Conservation (phyloP, 2,888 invertebrate species). For the Chrysomela aeneicollis region DNA sequence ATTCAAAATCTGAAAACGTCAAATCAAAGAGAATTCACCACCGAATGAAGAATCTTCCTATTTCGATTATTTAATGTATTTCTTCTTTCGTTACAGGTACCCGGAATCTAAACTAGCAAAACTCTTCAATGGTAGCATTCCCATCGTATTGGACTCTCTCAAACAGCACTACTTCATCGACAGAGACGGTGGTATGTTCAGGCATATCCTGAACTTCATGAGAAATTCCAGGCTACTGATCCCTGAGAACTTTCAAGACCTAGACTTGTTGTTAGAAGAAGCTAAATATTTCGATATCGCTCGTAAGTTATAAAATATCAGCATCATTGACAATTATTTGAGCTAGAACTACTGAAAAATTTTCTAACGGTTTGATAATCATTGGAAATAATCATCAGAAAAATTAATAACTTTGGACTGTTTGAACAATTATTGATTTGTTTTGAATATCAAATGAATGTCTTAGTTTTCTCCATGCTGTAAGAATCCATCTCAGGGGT, state of each 20-base stretch:
- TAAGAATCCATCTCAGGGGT: no score
- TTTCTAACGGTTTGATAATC: no score
- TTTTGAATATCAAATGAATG: no score
- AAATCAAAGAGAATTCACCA: no score
- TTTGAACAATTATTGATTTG: no score
- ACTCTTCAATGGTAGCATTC: constrained; percentile 94
- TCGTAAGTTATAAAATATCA: constrained; percentile 81
- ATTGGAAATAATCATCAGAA: no score
- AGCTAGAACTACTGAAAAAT: no score
- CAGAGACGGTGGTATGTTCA: constrained; percentile 96
- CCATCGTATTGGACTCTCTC: constrained; percentile 92
- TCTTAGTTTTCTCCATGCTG: no score
- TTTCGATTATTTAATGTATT: not conserved
- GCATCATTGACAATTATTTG: no score
- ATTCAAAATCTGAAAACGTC: no score
- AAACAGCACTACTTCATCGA: constrained; percentile 99
- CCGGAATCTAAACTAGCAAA: constrained; percentile 91
- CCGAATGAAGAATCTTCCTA: no score
- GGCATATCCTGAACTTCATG: constrained; percentile 96
- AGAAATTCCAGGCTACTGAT: constrained; percentile 88
- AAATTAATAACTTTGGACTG: no score
- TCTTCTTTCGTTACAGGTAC: constrained; percentile 69
- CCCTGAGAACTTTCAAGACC: constrained; percentile 85
- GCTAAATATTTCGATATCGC: constrained; percentile 90
- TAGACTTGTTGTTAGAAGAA: constrained; percentile 89